phyloP scores from a whole-genome alignment of 1,140 invertebrate genomes.

The Zaprionus davidi region DNA sequence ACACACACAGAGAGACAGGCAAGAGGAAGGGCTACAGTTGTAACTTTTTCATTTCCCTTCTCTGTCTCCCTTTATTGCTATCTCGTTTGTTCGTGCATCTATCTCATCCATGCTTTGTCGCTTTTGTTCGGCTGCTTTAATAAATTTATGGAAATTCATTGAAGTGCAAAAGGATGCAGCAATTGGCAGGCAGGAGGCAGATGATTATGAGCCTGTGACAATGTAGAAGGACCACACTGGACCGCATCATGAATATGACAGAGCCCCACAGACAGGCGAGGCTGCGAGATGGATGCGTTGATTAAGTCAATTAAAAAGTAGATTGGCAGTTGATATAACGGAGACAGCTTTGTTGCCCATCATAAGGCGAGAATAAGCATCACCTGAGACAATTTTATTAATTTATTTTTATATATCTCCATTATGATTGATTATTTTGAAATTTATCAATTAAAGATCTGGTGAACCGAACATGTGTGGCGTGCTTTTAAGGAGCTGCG shows the following conservation, averaged over 20 bases:
- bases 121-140: slow-evolving; percentile 14
- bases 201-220: slow-evolving; percentile 31
- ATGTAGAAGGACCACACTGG: slow-evolving; percentile 13
- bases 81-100: not conserved
- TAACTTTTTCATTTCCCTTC: slow-evolving; percentile 18
- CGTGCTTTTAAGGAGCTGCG: not conserved
- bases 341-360: slow-evolving; percentile 36
- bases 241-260: not conserved
- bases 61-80: not conserved
- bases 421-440: not conserved
- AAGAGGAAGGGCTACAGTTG: not conserved
- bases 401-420: not conserved
- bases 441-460: not conserved
- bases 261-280: not conserved
- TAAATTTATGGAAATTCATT: slow-evolving; percentile 47
- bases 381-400: not conserved
- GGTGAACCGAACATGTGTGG: no score
- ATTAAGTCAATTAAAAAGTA: slow-evolving; percentile 54
- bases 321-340: slow-evolving; percentile 39
- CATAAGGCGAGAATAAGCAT: not conserved
- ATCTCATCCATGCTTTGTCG: slow-evolving; percentile 4
- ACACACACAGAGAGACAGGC: no score
- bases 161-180: slow-evolving; percentile 48
- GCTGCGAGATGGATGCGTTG: not conserved
- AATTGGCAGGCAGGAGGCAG: slow-evolving; percentile 30